Base-by-base conservation (phyloP, 2,888 invertebrate genomes). In the Trissolcus brochymenae region DNA sequence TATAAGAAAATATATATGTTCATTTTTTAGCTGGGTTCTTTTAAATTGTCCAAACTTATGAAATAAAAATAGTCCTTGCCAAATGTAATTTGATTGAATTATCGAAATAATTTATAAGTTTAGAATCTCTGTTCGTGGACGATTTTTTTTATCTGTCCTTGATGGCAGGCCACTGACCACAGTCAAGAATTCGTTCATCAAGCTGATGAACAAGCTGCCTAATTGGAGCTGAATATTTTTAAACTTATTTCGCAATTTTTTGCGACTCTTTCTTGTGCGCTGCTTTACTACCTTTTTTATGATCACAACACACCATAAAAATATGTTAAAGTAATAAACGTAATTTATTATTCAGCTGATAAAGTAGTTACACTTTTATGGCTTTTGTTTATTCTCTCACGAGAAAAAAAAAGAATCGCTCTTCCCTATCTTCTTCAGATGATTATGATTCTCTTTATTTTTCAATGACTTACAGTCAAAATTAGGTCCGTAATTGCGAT, bases 111-210 rank as follows among this genome's bases (percentile, higher is more conserved):
- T 25, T 25, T 4, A 6, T 4, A 25, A 25, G 25, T 4, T 25
- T 6, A 25, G 25, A 25, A 25, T 25, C 25, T 25, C 25, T 25
- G 25, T 25, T 4, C 25, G 4, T 25, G 6, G 25, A 4, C 25
- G 4, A 25, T 25, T 25, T 25, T 4, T n/a, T 25, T 25, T 4
- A 6, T 25, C 25, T 29, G 70, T 65, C 75, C 70, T 70, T 70
- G 75, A 68, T 75, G 67, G 16, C 29, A 68, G 75, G 75, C 75
- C 75, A 75, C 75, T 75, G 68, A 75, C 68, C 75, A 70, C 68
- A 68, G 68, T 53, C 55, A 75, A 70, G 68, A 70, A 68, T 50
- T 70, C 29, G 51, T 56, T 64, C 65, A 60, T 76, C 64, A 61
- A 70, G 61, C 70, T 76, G 75, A 76, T 70, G 65, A 65, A 76